Conservation (phyloP, 2,113 vertebrate species). For the Dasyurus viverrinus region DNA sequence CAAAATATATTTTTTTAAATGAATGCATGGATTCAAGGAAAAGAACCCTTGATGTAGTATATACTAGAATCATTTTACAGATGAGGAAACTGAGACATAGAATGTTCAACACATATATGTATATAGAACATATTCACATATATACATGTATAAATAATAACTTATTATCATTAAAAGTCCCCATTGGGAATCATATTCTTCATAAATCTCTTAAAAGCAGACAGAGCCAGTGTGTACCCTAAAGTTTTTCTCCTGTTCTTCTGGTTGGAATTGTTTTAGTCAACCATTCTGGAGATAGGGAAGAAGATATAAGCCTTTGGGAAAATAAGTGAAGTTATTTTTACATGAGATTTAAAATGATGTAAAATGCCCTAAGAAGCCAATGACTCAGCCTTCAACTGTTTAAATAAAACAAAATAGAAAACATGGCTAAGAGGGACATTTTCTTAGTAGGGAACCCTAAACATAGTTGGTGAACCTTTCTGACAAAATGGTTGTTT, state of each 20-base stretch:
- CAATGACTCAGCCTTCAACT: fast-evolving
- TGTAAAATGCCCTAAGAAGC: not conserved
- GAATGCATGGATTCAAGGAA: not conserved
- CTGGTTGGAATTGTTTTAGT: not conserved
- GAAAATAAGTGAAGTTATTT: not conserved
- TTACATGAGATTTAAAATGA: not conserved
- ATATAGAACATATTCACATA: not conserved
- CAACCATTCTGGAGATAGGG: not conserved
- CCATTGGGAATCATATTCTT: not conserved
- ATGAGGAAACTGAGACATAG: not conserved
- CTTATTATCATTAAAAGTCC: not conserved
- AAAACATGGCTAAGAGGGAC: not conserved
- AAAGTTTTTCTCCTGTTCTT: not conserved
- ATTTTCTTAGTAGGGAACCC: not conserved
- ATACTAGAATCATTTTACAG: not conserved
- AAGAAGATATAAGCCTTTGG: not conserved
- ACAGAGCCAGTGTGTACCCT: not conserved
- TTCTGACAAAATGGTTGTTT: not conserved
- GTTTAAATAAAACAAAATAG: not conserved
- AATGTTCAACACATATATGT: too few species aligned
- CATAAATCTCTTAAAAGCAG: constrained; percentile 16
- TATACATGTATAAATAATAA: too few species aligned
- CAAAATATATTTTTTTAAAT: not conserved
- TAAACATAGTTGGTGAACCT: not conserved
- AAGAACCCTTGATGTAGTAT: not conserved